Evolutionary conservation across 2,888 invertebrate genomes (phyloP), one percentile per base, ranked within the genome.

Genomic region (Sthenelais limicola): DNA sequence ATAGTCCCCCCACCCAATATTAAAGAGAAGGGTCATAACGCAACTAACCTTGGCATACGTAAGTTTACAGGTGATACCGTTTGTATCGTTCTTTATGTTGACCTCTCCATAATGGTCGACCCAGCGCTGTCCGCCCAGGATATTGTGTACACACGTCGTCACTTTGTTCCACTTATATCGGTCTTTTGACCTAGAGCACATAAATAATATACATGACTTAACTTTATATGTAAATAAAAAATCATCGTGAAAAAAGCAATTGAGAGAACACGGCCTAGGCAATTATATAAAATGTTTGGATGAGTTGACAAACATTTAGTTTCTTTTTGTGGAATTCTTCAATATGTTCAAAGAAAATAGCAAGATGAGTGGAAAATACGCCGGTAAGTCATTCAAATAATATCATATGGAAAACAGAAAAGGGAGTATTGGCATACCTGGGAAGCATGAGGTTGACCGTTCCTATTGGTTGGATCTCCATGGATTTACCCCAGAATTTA

Each of bases 401-500:
- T 12, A 12, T 12, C 18, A 43, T 43, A 43, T 43, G 43, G 9
- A 43, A 12, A 43, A 28, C 26, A 54, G 54, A 24, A 9, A 26
- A 54, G 30, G 32, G 24, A 28, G 3, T 28, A 3, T 7, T 51
- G 24, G 73, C 77, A 71, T 76, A 89, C 88, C 86, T 88, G 58
- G 87, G 87, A 72, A 89, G 81, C 49, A 90, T 83, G 12, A 94
- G 90, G 84, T 93, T 91, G 0, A 93, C 92, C 52, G 85, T 86
- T 71, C 90, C 94, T 28, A 93, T 89, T 0, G 94, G 94, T 86
- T 94, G 94, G 87, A 94, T 93, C 89, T 94, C 94, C 93, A 94
- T 94, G 72, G 94, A 94, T 88, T 94, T 94, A 75, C 94, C 94
- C 94, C 94, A 94, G 89, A 94, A 94, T 89, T 94, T 94, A 73